These are phyloP conservation scores for Anas georgica DNA, from an alignment of 2,797 vertebrate genomes.

Conservation along the genomic window DNA sequence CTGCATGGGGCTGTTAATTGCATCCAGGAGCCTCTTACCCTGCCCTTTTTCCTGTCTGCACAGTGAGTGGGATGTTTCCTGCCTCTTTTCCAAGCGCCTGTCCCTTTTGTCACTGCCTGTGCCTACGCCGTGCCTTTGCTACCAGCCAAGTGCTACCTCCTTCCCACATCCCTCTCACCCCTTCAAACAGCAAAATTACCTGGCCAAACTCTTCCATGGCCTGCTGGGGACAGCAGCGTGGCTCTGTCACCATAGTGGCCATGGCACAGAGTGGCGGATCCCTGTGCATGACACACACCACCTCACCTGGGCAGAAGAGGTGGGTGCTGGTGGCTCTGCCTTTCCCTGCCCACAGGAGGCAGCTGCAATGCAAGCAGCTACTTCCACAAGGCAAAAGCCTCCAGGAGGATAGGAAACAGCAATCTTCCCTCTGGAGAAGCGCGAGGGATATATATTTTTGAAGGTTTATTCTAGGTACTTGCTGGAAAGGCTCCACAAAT, in stretches of 20 bases:
- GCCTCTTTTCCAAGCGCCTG: neutral
- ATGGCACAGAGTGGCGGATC: neutral
- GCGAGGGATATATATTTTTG: neutral
- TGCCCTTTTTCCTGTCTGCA: neutral
- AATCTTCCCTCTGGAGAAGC: neutral
- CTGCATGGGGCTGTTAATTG: fast-evolving
- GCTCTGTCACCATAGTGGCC: fast-evolving
- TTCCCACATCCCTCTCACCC: neutral
- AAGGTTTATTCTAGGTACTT: neutral
- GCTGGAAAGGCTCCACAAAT: neutral
- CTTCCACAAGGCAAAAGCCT: neutral
- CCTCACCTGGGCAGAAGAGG: neutral
- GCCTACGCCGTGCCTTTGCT: fast-evolving
- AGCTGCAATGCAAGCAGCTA: fast-evolving
- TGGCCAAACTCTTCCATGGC: neutral
- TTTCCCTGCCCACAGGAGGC: fast-evolving
- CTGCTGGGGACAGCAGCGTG: neutral
- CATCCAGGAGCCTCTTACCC: neutral
- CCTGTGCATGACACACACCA: too few species aligned
- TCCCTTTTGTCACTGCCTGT: neutral
- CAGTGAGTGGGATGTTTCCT: neutral
- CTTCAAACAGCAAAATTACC: too few species aligned
- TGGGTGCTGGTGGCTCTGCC: neutral
- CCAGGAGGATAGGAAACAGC: fast-evolving
- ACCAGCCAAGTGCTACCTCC: neutral